These are phyloP conservation scores for Nudaria mundana DNA, from an alignment of 2,888 invertebrate genomes.

Conservation along the genomic window DNA sequence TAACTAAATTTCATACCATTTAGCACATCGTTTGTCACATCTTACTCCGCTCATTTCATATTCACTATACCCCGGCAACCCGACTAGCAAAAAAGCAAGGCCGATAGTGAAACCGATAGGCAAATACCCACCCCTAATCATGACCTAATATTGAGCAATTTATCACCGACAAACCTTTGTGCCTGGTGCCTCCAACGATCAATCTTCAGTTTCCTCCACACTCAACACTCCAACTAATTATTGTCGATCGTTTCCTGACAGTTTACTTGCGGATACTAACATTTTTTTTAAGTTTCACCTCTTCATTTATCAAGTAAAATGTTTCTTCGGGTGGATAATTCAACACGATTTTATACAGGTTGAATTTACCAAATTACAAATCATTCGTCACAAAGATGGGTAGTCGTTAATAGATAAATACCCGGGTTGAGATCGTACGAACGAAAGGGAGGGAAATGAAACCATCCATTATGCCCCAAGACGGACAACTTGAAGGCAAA, in stretches of 20 bases:
- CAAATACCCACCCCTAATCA: conserved; percentile 74
- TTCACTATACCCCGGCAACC: conserved; percentile 45
- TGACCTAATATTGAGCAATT: conserved; percentile 78
- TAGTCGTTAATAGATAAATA: conserved; percentile 27
- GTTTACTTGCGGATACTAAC: conserved; percentile 64
- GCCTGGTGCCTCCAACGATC: conserved; percentile 68
- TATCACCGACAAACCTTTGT: conserved; percentile 78
- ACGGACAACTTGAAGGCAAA: conserved; percentile 22
- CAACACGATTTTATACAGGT: conserved; percentile 12
- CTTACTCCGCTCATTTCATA: conserved; percentile 39
- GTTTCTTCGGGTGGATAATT: conserved; percentile 38
- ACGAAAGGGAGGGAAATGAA: conserved; percentile 32
- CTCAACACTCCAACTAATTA: conserved; percentile 77
- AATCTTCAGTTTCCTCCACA: conserved; percentile 72
- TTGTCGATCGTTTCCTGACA: conserved; percentile 72
- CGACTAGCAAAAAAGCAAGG: conserved; percentile 55
- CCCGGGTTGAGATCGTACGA: conserved; percentile 18
- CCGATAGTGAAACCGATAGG: conserved; percentile 62
- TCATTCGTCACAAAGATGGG: conserved; percentile 26
- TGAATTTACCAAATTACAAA: conserved; percentile 17
- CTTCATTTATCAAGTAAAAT: too few species aligned
- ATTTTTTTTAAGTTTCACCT: too few species aligned
- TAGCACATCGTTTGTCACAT: conserved; percentile 36
- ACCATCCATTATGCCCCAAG: conserved; percentile 29
- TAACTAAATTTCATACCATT: too few species aligned